Evolutionary conservation across 1,140 invertebrate genomes (phyloP), one percentile per base, ranked within the genome.

Genomic region (Apolygus lucorum): DNA sequence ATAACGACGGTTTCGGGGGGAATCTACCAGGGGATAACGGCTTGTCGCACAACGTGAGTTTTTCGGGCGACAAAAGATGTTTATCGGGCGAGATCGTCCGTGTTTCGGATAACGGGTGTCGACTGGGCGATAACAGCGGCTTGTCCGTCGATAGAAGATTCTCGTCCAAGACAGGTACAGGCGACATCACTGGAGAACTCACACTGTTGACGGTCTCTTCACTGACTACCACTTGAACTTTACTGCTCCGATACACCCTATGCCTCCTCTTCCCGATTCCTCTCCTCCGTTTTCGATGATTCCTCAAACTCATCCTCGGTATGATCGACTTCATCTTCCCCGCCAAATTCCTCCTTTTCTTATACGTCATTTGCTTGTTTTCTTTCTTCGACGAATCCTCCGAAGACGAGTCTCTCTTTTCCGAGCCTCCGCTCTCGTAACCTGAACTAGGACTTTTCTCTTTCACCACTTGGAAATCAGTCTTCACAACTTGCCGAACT

Each of bases 401-500:
- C n/a, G 34, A 24, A 62, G 63, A 52, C 62, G 27, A 28, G 21
- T 69, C 34, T 26, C 59, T 62, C 28, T 70, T 59, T 13, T 70
- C 24, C 28, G 14, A 62, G 17, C 66, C 34, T 11, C 66, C 28
- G 34, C 66, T 52, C 21, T 59, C 28, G 68, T 65, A 52, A 26
- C 67, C 25, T 28, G 25, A 52, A 68, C 34, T 59, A 52, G 42
- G 67, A n/a, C 52, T 52, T 65, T n/a, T 65, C 17, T 27, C 62
- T 17, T 66, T 66, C n/a, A 28, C 28, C 4, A 8, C 4, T 14
- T 4, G 11, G 54, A 59, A 59, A 59, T 59, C 54, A 11, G 54
- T 64, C 52, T 64, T 71, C 22, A 42, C 74, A 28, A 73, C 78
- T 74, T 62, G 71, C 75, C 59, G 76, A 69, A 76, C 75, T 64